Percentiles rank a stretch among this genome's conserved stretches.
phyloP scores from a whole-genome alignment of 2,113 vertebrate species.

The Sphyrna mokarran region DNA sequence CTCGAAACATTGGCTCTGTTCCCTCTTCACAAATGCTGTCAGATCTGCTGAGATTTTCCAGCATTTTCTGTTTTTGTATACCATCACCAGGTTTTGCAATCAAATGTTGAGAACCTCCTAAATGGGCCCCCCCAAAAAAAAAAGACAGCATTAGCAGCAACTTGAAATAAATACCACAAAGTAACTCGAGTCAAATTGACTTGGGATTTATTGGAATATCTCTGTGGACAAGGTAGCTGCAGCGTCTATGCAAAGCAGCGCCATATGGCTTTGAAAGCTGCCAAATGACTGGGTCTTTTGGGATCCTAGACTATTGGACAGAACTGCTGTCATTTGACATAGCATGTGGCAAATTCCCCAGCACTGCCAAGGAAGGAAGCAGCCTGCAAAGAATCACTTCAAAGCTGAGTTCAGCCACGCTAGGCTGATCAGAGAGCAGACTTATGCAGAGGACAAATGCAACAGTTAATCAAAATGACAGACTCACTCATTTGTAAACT shows the following conservation, averaged over 20 bases:
- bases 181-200: not conserved
- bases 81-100: not conserved
- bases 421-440: not conserved
- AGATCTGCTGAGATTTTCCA: too few species aligned
- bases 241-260: not conserved
- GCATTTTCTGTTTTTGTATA: not conserved
- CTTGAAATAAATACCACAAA: not conserved
- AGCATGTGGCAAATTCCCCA: not conserved
- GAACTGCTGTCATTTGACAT: not conserved
- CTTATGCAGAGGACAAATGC: not conserved
- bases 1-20: too few species aligned
- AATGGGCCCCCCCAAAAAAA: not conserved
- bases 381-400: not conserved
- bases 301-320: not conserved
- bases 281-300: not conserved
- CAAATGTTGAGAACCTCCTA: not conserved
- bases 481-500: not conserved
- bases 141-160: not conserved
- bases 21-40: too few species aligned
- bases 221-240: not conserved
- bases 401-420: not conserved
- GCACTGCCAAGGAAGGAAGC: not conserved
- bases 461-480: not conserved
- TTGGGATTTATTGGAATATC: not conserved
- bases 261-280: not conserved